Evolutionary conservation across 2,113 vertebrate species (phyloP), one percentile per base, ranked within the genome.

Genomic region (Scomber scombrus): DNA sequence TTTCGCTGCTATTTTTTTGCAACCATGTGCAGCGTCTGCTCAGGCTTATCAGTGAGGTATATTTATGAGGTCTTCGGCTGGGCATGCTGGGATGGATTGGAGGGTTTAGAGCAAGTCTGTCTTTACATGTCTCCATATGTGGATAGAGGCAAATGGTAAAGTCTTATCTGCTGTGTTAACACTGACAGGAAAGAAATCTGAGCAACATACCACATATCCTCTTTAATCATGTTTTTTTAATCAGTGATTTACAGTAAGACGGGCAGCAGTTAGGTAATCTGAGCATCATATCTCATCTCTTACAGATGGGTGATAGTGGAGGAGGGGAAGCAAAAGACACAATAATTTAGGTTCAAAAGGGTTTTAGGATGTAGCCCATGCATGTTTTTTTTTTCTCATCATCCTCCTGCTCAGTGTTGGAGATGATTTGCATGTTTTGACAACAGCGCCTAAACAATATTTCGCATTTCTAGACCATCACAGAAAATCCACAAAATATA

Each of bases 1-100:
- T 80, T 79, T 71, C 45, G 18, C 50, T 57, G 31, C 26, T 64
- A 11, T 29, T 67, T 75, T 75, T 60, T 43, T 67, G 40, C 31
- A 29, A 1, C 13, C 9, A 18, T 3, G 16, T 50, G 34, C 31
- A 18, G 76, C 11, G 0, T 68, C 50, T 52, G n/a, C 49, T 66
- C 15, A 21, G 12, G 34, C 69, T 87, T 89, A 88, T 87, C 81
- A 75, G 70, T 47, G 47, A 51, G 3, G 11, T 62, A 10, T 76
- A 88, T 89, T 84, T 70, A 88, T n/a, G 64, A 75, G 73, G 67
- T 71, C 66, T 45, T 23, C n/a, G 16, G 46, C 52, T 29, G 63
- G 23, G 71, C 34, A 50, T 43, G 80, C 75, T 63, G 56, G 72
- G 73, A 16, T 75, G 74, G 46, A 69, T 54, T 29, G 31, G 46